Evolutionary conservation across 2,888 invertebrate genomes (phyloP).

Genomic region (Pardosa pseudoannulata): DNA sequence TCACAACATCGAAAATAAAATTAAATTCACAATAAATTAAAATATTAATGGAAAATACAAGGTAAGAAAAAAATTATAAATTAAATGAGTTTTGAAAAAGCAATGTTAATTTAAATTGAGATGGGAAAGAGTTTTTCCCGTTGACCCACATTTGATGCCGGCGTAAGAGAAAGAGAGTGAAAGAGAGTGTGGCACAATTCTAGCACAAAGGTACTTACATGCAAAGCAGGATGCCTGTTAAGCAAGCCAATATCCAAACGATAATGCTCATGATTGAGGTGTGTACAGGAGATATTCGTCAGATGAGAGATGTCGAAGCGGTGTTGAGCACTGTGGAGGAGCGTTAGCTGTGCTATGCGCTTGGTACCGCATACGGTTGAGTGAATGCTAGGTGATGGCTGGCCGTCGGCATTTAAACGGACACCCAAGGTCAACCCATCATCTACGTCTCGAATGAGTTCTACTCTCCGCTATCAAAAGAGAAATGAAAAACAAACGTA

Average conservation of each 20-base stretch:
- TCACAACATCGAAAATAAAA: no score
- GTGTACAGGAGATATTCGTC: neutral
- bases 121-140: no score
- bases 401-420: conserved; percentile 15
- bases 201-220: neutral
- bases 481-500: neutral
- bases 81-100: no score
- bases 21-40: no score
- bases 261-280: neutral
- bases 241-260: neutral
- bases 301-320: neutral
- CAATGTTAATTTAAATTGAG: no score
- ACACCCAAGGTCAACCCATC: conserved; percentile 21
- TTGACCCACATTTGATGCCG: no score
- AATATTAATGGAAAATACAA: no score
- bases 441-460: neutral
- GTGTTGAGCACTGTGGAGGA: neutral
- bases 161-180: no score
- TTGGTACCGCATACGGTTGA: neutral
- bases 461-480: neutral
- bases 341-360: neutral
- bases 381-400: conserved; percentile 16
- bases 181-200: no score
- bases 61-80: no score
- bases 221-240: neutral